Evolutionary conservation across 2,113 vertebrate species (phyloP).

Genomic region (Dermatemys mawii): DNA sequence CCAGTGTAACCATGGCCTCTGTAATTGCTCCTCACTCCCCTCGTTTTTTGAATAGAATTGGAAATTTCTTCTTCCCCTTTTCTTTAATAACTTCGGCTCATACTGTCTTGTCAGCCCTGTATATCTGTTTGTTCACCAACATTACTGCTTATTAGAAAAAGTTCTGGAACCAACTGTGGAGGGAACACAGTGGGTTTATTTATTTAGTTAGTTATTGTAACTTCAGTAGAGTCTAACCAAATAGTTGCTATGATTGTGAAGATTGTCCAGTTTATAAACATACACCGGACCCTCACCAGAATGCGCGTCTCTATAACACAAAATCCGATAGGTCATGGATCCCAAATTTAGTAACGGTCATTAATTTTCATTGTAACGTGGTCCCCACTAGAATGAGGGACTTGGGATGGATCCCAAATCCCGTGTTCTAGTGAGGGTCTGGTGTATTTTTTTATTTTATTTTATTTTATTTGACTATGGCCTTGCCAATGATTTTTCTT

Average conservation of each 20-base stretch:
- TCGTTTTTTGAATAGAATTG: not conserved
- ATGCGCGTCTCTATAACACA: too few species aligned
- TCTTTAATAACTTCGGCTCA: not conserved
- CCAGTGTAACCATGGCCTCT: too few species aligned
- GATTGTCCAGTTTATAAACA: not conserved
- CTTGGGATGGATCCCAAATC: too few species aligned
- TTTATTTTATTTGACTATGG: not conserved
- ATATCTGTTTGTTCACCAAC: not conserved
- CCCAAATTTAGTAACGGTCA: too few species aligned
- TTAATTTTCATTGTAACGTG: too few species aligned
- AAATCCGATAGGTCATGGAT: too few species aligned
- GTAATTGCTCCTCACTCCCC: not conserved
- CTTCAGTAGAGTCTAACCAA: not conserved
- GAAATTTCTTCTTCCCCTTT: not conserved
- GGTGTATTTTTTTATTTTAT: too few species aligned
- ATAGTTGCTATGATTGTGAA: not conserved
- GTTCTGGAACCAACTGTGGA: not conserved
- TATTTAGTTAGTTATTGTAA: not conserved
- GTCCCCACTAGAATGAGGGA: too few species aligned
- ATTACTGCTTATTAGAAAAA: not conserved
- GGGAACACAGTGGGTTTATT: not conserved
- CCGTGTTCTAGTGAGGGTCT: too few species aligned
- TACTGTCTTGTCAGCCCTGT: not conserved
- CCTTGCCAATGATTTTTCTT: not conserved
- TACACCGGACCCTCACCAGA: too few species aligned